Conservation (phyloP, 2,797 vertebrate genomes). For the Karalla daura region DNA sequence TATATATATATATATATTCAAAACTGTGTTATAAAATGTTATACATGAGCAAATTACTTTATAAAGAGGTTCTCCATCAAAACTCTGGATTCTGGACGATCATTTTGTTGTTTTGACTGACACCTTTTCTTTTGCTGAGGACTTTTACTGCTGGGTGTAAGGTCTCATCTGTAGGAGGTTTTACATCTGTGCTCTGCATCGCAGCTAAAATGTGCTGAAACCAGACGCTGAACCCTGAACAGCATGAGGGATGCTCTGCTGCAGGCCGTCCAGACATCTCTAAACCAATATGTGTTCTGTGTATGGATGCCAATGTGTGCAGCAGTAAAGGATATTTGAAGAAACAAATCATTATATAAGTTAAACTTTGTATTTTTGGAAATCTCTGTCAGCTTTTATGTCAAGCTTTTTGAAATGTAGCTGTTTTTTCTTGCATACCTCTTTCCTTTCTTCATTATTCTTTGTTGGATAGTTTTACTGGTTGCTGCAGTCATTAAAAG, state of each 20-base stretch:
- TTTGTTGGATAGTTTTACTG: not conserved
- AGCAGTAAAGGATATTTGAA: not conserved
- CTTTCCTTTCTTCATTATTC: not conserved
- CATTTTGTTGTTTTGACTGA: not conserved
- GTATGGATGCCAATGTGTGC: not conserved
- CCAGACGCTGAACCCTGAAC: conserved; percentile 1
- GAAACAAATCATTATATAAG: not conserved
- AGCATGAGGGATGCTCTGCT: not conserved
- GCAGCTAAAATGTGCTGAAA: conserved; percentile 18
- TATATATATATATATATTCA: too few relatives aligned
- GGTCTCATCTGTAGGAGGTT: conserved; percentile 11
- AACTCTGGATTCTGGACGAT: not conserved
- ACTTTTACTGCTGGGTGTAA: not conserved
- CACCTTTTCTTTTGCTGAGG: not conserved
- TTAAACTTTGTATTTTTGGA: conserved; percentile 8
- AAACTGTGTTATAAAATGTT: too few relatives aligned
- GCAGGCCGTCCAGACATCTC: not conserved
- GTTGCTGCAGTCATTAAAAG: conserved; percentile 22
- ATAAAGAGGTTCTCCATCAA: not conserved
- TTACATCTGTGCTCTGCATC: conserved; percentile 14
- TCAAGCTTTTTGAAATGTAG: too few relatives aligned
- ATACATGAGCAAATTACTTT: not conserved
- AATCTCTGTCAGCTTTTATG: conserved; percentile 2
- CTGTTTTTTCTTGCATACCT: too few relatives aligned
- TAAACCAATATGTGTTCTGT: not conserved